Conservation (phyloP, 2,888 invertebrate species). For the Amaurobius ferox region DNA sequence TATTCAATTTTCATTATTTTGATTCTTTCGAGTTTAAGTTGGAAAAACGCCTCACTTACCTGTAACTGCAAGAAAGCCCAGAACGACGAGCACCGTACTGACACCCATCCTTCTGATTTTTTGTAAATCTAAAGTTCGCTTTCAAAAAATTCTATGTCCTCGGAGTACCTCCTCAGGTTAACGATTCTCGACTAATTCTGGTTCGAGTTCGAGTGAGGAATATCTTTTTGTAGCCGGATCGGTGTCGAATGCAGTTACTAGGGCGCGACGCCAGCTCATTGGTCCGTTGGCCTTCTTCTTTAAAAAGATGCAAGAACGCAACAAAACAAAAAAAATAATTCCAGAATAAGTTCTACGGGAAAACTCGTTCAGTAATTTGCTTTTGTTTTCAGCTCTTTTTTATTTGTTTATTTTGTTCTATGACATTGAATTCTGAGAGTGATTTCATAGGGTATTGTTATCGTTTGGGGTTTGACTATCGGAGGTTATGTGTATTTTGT, state of each 20-base stretch:
- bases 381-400: neutral
- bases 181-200: conserved; percentile 9
- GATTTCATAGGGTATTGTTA: conserved; percentile 13
- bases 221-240: conserved; percentile 68
- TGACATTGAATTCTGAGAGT: conserved; percentile 51
- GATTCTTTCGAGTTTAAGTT: neutral
- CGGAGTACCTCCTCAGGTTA: neutral
- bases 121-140: neutral
- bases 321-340: conserved; percentile 31
- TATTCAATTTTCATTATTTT: neutral
- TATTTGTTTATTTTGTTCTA: neutral
- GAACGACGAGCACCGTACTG: conserved; percentile 21
- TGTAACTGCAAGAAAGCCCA: conserved; percentile 28
- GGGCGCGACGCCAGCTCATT: conserved; percentile 68
- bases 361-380: conserved; percentile 49
- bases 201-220: conserved; percentile 13
- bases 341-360: conserved; percentile 20
- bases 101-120: conserved; percentile 27
- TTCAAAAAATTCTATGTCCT: conserved; percentile 5
- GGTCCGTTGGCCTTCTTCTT: conserved; percentile 59
- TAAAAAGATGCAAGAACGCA: conserved; percentile 50
- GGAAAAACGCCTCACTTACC: conserved; percentile 26
- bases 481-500: conserved; percentile 13
- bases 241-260: conserved; percentile 59
- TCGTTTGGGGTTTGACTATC: neutral